A percentile compares a stretch with the other conserved stretches of the same genome.
phyloP scores from a whole-genome alignment of 2,797 vertebrate genomes.

The Sebastes flavidus region DNA sequence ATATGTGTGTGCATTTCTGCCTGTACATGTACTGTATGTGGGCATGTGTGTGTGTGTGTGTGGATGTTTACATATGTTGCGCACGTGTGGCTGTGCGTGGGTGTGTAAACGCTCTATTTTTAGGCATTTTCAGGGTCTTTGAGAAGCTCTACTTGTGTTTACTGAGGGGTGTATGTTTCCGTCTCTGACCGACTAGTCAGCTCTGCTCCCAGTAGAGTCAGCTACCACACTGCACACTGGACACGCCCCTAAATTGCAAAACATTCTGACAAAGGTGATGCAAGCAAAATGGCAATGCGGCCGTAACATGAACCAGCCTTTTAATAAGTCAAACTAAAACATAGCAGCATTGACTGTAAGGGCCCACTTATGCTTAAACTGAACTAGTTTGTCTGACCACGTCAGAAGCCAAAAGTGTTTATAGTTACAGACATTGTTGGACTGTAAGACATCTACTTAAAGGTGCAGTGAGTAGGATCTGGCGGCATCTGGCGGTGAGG shows the following conservation, averaged over 20 bases:
- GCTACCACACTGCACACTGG: not conserved
- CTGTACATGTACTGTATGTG: slow-evolving; percentile 32
- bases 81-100: slow-evolving; percentile 13
- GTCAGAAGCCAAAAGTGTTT: not conserved
- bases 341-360: not conserved
- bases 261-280: not conserved
- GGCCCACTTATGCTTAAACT: not conserved
- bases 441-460: no score
- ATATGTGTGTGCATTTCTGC: slow-evolving; percentile 23
- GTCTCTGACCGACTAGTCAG: slow-evolving; percentile 23
- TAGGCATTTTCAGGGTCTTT: slow-evolving; percentile 31
- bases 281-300: not conserved
- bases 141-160: slow-evolving; percentile 26
- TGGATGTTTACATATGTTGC: slow-evolving; percentile 29
- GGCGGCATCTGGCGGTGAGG: no score
- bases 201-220: not conserved
- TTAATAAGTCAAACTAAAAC: not conserved
- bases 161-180: slow-evolving; percentile 41
- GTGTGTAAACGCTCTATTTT: slow-evolving; percentile 41
- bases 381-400: no score
- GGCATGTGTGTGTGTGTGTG: slow-evolving; percentile 12
- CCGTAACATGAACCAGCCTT: not conserved
- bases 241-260: not conserved
- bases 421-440: not conserved
- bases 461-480: no score